Base-by-base conservation (phyloP, 2,113 vertebrate species). In the Typhlomys cinereus region DNA sequence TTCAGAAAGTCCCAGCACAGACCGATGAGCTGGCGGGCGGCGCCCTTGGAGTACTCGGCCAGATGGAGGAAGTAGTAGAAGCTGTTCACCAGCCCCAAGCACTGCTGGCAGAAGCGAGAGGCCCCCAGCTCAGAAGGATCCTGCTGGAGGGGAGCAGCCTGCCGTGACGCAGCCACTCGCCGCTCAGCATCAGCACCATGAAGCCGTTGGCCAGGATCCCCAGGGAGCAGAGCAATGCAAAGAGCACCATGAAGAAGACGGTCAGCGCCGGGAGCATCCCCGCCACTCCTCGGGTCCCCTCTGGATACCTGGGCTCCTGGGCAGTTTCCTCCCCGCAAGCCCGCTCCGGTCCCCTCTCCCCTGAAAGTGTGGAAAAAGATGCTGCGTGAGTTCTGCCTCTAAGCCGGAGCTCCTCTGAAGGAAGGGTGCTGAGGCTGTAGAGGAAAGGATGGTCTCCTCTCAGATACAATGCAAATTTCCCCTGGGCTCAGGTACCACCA, bases 71-170 rank as follows among this genome's bases (percentile, higher is more conserved):
- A 76, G 18, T n/a, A 64, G 66, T 71, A 89, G 29, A 96, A 50
- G 66, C 7, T 92, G 75, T 59, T 67, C 66, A 36, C 82, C 54
- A 88, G 11, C 12, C 85, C 89, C 5, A 94, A 10, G 10, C 88
- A 91, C 78, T 96, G 97, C 62, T 96, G 96, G 50, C 67, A 79
- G 85, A 97, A 88, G 17, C 76, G 67, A 20, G 90, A 93, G 18
- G 21, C 66, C 0, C 94, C 79, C 80, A 21, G 57, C 94, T 71
- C 0, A 89, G 3, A 15, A 95, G 82, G 73, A 96, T 95, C 67
- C 62, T 31, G 39, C 95, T 62, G 0, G 88, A 87, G 20, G 89
- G 88, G 2, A 67, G 57, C 70, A 96, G 80, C 80, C 88, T 62
- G 14, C 94, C 79, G 0, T 6, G 39, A 7, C 1, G 31, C 64